Conservation (phyloP, 2,797 vertebrate genomes). For the Gouania willdenowi region DNA sequence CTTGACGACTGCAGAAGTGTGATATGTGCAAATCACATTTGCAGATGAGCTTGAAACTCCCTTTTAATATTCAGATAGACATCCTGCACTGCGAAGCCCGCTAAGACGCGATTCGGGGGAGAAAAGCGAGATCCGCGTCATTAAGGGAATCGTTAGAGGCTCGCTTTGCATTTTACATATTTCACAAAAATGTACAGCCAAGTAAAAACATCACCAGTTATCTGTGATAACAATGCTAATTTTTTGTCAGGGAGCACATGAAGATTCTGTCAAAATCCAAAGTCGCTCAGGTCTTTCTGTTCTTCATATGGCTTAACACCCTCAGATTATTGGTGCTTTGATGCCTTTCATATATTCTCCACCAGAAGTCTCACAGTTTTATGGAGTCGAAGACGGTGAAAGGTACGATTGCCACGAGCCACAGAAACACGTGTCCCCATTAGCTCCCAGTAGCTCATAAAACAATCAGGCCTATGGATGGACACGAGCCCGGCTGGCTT, state of each 20-base stretch:
- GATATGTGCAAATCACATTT: slow-evolving; percentile 86
- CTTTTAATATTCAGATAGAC: slow-evolving; percentile 85
- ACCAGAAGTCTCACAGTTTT: slow-evolving; percentile 63
- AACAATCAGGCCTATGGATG: slow-evolving; percentile 60
- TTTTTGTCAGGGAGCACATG: slow-evolving; percentile 61
- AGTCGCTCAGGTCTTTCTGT: slow-evolving; percentile 69
- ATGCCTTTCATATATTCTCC: slow-evolving; percentile 56
- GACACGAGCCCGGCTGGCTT: slow-evolving; percentile 55
- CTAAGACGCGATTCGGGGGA: slow-evolving; percentile 75
- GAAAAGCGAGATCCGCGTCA: slow-evolving; percentile 71
- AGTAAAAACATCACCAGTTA: slow-evolving; percentile 78
- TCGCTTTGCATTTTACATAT: slow-evolving; percentile 78
- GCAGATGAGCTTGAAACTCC: slow-evolving; percentile 84
- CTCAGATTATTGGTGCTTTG: slow-evolving; percentile 69
- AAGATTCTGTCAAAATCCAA: slow-evolving; percentile 77
- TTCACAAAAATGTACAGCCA: slow-evolving; percentile 73
- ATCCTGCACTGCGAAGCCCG: slow-evolving; percentile 70
- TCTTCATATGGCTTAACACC: slow-evolving; percentile 59
- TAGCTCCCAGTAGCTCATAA: slow-evolving; percentile 73
- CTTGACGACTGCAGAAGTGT: slow-evolving; percentile 79
- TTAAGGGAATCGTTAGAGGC: slow-evolving; percentile 74
- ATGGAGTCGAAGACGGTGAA: slow-evolving; percentile 61
- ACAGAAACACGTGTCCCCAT: slow-evolving; percentile 61
- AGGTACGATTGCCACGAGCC: slow-evolving; percentile 74
- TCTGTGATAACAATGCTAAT: slow-evolving; percentile 79